Evolutionary conservation across 1,140 invertebrate genomes (phyloP), one percentile per base, ranked within the genome.

Genomic region (Ylistrum balloti): DNA sequence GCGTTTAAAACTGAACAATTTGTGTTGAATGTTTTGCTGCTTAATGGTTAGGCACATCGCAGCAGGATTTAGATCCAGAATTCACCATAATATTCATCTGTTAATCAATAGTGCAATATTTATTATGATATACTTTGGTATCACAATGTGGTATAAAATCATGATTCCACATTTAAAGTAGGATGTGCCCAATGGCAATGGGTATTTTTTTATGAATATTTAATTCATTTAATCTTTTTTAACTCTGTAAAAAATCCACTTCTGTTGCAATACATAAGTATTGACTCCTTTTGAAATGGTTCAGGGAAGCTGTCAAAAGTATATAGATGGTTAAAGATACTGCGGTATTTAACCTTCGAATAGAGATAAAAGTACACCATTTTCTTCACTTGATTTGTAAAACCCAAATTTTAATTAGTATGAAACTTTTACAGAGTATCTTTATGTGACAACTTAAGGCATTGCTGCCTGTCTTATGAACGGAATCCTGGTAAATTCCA

Each of bases 391-490:
- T 74, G 56, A 74, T 74, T 74, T 74, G 56, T 74, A 74, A n/a
- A 74, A 74, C 56, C 56, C 28, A 17, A 74, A 74, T 74, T 74
- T 74, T 74, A 74, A 74, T 74, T 74, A 28, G 5, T 28, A 74
- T 74, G 22, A 74, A 74, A 74, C 56, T 28, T 74, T 74, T 74
- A 74, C 56, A 17, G 56, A 74, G 22, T 48, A 74, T 74, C 56
- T 74, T 45, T 38, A 7, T 20, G 20, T 56, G 22, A 74, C 56
- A 28, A 28, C 56, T 74, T 74, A 74, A 28, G 56, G 17, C 22
- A 74, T 7, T n/a, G 28, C 28, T 74, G 22, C 56, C 22, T n/a
- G 56, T 17, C 56, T 74, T 74, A n/a, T 1, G 20, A 74, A 74
- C 9, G 22, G 22, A 74, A 74, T 74, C 56, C 56, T 74, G 56